Evolutionary conservation across 2,113 vertebrate genomes (phyloP).

Genomic region (Amblyornis subalaris): DNA sequence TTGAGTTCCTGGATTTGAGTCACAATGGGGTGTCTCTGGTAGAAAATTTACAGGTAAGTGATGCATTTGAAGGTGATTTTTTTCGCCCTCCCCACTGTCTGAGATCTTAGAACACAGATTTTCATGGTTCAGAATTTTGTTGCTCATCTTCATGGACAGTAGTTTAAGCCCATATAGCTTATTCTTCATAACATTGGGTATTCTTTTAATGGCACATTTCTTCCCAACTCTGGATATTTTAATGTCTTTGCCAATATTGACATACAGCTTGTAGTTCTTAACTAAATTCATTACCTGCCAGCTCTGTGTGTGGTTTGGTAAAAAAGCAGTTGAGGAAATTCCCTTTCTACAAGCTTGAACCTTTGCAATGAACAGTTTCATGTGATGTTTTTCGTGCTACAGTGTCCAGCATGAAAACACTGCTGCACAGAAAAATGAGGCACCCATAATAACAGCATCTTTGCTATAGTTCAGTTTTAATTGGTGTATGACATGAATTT

Average conservation of each 20-base stretch:
- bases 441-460: background rate
- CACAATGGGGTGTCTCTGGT: conserved; percentile 86
- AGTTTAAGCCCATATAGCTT: background rate
- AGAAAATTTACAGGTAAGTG: conserved; percentile 89
- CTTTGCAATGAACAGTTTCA: background rate
- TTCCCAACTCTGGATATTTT: background rate
- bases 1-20: conserved; percentile 95
- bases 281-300: background rate
- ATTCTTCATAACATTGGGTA: background rate
- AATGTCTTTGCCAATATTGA: background rate
- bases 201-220: background rate
- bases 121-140: background rate
- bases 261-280: background rate
- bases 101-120: background rate
- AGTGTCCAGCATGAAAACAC: background rate
- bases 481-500: background rate
- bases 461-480: background rate
- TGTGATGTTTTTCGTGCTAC: background rate
- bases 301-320: background rate
- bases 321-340: background rate
- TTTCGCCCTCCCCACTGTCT: background rate
- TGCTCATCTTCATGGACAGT: background rate
- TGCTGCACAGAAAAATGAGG: background rate
- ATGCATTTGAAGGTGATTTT: background rate
- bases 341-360: background rate